phyloP scores from a whole-genome alignment of 2,888 invertebrate genomes.

The Campoplex capitator region DNA sequence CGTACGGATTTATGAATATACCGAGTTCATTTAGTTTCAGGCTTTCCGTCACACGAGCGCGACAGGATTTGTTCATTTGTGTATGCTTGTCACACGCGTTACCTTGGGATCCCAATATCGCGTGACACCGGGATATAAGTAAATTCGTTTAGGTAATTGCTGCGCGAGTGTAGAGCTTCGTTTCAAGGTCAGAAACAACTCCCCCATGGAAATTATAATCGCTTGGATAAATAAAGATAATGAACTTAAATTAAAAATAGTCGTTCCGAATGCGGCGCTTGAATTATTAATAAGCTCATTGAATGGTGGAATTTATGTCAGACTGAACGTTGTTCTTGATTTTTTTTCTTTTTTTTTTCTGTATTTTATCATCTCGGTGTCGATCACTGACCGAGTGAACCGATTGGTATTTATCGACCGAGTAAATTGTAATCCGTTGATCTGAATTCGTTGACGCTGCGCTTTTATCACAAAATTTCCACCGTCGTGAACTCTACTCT shows the following conservation, averaged over 20 bases:
- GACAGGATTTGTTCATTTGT: not conserved
- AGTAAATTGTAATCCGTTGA: too few species aligned
- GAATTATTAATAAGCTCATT: not conserved
- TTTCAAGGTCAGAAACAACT: not conserved
- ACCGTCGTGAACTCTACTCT: not conserved
- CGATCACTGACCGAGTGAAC: not conserved
- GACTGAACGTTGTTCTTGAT: not conserved
- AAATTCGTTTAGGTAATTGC: conserved; percentile 51
- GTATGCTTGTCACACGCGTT: not conserved
- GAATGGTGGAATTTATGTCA: not conserved
- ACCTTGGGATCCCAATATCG: conserved; percentile 38
- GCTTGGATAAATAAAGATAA: not conserved
- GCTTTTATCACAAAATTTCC: not conserved
- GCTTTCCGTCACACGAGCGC: not conserved
- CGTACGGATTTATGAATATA: not conserved
- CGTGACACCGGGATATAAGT: conserved; percentile 39
- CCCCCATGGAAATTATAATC: not conserved
- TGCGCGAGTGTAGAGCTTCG: not conserved
- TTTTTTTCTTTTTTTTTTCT: not conserved
- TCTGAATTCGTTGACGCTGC: not conserved
- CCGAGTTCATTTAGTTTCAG: not conserved
- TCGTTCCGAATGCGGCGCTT: not conserved
- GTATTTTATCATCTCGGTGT: not conserved
- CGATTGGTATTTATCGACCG: not conserved
- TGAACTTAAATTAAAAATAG: not conserved